Evolutionary conservation across 2,797 vertebrate genomes (phyloP).

Genomic region (Cacajao melanocephalus): DNA sequence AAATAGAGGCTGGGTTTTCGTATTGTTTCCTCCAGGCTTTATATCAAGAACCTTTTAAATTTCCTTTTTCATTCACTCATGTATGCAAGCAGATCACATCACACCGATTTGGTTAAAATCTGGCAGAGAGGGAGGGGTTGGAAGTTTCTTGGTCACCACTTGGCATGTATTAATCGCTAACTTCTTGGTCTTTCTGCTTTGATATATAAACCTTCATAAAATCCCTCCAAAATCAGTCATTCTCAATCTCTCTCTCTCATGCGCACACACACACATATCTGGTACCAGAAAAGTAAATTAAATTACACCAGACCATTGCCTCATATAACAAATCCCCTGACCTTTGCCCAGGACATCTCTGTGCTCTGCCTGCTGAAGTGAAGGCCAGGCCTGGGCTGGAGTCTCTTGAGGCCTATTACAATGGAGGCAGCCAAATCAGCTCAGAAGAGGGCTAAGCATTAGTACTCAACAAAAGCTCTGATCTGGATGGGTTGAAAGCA

Average conservation of each 20-base stretch:
- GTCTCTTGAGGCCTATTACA: not conserved
- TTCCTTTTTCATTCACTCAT: conserved; percentile 19
- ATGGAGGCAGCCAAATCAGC: not conserved
- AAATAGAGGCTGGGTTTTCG: conserved; percentile 30
- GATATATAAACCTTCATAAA: not conserved
- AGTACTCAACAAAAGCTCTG: not conserved
- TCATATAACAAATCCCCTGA: conserved; percentile 14
- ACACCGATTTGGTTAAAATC: conserved; percentile 3
- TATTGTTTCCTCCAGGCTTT: not conserved
- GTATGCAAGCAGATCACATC: not conserved
- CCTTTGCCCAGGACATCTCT: conserved; percentile 32
- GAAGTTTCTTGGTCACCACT: not conserved
- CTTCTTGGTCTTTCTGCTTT: not conserved
- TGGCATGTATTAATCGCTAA: not conserved
- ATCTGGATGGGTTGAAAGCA: not conserved
- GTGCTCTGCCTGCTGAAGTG: not conserved
- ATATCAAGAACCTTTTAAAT: not conserved
- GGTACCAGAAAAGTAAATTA: conserved; percentile 18
- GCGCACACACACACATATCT: not conserved
- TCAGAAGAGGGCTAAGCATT: not conserved
- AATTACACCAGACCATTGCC: conserved; percentile 41
- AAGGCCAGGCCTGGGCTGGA: conserved; percentile 4
- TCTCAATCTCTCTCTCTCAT: not conserved
- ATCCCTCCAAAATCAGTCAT: not conserved
- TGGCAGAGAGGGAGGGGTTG: not conserved